These are phyloP conservation scores for Neelides sp. DNA, from an alignment of 1,140 invertebrate species.

Conservation along the genomic window DNA sequence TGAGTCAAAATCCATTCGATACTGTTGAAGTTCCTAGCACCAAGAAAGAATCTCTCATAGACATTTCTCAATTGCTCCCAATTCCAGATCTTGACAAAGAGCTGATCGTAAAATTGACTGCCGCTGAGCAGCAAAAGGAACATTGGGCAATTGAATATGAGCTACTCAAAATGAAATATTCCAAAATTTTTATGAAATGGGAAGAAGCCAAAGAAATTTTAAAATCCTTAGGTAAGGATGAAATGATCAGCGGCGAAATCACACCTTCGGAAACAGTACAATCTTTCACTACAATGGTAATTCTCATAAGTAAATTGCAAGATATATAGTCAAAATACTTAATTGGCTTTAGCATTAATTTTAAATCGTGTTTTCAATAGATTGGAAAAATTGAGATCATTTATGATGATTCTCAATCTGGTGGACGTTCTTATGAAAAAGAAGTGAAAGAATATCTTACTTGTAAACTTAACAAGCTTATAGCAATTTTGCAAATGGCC, in stretches of 20 bases:
- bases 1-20: not conserved
- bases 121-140: constrained; percentile 19
- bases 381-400: constrained; percentile 18
- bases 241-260: constrained; percentile 19
- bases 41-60: too few species aligned
- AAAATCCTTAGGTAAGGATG: constrained; percentile 16
- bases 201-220: constrained; percentile 23
- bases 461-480: constrained; percentile 16
- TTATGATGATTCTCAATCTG: constrained; percentile 12
- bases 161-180: constrained; percentile 25
- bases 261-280: constrained; percentile 18
- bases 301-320: not conserved
- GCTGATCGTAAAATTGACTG: constrained; percentile 17
- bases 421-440: constrained; percentile 18
- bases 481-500: constrained; percentile 16
- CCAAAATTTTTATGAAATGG: constrained; percentile 23
- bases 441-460: constrained; percentile 24
- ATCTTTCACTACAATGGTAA: constrained; percentile 15
- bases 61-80: too few species aligned
- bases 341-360: not conserved
- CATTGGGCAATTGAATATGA: constrained; percentile 22
- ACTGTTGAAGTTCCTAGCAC: not conserved
- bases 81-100: constrained; percentile 2
- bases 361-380: not conserved
- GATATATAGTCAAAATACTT: not conserved